Conservation (phyloP, 2,888 invertebrate species). For the Laothoe populi region DNA sequence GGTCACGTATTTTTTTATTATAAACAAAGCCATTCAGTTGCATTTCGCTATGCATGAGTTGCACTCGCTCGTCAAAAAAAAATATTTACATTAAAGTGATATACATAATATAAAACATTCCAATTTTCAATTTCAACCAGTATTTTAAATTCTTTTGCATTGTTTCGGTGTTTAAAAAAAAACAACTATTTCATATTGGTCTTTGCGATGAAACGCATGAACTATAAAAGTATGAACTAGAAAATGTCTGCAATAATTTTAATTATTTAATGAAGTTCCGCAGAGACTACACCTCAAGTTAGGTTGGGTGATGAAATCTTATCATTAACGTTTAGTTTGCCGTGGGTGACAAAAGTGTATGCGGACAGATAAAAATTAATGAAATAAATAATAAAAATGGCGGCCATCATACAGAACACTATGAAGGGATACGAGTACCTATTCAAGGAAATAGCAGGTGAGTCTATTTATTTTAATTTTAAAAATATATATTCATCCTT, state of each 20-base stretch:
- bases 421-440: conserved; percentile 45
- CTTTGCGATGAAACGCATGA: not conserved
- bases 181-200: not conserved
- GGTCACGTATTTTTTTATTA: conserved; percentile 5
- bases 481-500: no score
- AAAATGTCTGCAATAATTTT: not conserved
- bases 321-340: conserved; percentile 7
- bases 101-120: not conserved
- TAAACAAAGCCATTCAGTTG: conserved; percentile 8
- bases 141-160: not conserved
- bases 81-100: not conserved
- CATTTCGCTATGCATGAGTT: not conserved
- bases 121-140: no score
- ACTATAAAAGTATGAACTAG: not conserved
- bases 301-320: conserved; percentile 17
- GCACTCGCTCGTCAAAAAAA: not conserved
- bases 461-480: conserved; percentile 34
- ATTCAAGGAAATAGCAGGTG: conserved; percentile 49
- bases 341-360: conserved; percentile 13
- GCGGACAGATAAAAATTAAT: conserved; percentile 11
- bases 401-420: conserved; percentile 36
- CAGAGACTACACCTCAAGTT: not conserved
- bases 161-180: not conserved
- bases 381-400: conserved; percentile 36
- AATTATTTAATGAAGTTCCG: conserved; percentile 1